Evolutionary conservation across 2,113 vertebrate genomes (phyloP), one percentile per base, ranked within the genome.

Genomic region (Loxodonta africana): DNA sequence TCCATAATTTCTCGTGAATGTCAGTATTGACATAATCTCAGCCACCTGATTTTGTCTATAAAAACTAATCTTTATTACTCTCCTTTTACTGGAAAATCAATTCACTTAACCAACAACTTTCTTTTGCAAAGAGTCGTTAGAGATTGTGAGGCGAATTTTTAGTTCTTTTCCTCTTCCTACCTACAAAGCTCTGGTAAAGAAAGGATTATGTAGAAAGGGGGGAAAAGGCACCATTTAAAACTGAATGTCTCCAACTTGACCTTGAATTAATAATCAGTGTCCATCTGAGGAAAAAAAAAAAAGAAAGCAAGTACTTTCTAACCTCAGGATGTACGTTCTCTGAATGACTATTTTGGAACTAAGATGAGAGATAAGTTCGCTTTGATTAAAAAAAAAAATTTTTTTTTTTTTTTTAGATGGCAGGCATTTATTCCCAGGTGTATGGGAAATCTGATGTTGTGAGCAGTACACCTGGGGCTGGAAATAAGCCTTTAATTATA

Each of bases 401-500:
- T 37, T 37, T 37, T 37, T 37, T 37, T 21, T 78, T 78, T 67
- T 62, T 94, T 97, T 97, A 97, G 96, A 97, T 83, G 93, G 41
- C 20, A 83, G 78, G 71, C 51, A 84, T 97, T 96, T 53, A 87
- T 82, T 92, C 85, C 85, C 73, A 82, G 77, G 94, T 90, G 93
- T 88, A 15, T 63, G 60, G 53, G 51, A 84, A 95, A 90, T 67
- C 81, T 74, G 60, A 81, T 74, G 46, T 92, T 93, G 73, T 96
- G 8, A n/a, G 51, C 53, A n/a, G 78, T 44, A 84, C 48, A 90
- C 76, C 60, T 44, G 28, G 62, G 62, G 63, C 94, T 97, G 51
- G 63, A 96, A 96, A 94, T 96, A 94, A 96, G 48, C 93, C 88
- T 97, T 73, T 94, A 96, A 96, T 97, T 94, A 95, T 37, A 57